Evolutionary conservation across 2,113 vertebrate genomes (phyloP), one percentile per base, ranked within the genome.

Genomic region (Scomber scombrus): DNA sequence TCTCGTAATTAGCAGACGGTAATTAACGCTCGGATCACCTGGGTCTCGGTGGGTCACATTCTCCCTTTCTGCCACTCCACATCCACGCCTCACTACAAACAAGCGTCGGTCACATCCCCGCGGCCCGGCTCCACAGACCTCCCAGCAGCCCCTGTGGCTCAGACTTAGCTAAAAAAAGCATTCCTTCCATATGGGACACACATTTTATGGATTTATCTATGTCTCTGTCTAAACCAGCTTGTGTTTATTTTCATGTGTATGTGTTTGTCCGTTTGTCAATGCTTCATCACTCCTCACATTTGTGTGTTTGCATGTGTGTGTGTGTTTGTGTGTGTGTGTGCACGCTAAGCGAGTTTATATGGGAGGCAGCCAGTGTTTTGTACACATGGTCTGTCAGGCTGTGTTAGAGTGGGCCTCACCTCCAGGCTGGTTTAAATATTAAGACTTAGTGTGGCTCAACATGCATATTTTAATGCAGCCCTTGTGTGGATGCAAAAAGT

Each of bases 361-460:
- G 81, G 71, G 81, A 88, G 72, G 71, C 84, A 77, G 82, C 77
- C 85, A 85, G 86, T 78, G 70, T 90, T 86, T 84, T 86, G 83
- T 90, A 85, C 85, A 87, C 82, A 86, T 49, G 81, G 82, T 84
- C 87, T 90, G 87, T 89, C 87, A 74, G 72, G 81, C 85, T 81
- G 76, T 47, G 83, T 85, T 82, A 70, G 78, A 86, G 64, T n/a
- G 64, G 85, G 85, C 84, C 83, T 92, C 82, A 93, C 91, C 93
- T 94, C 87, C 80, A 90, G 93, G 93, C 90, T 90, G 89, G 81
- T 94, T 93, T 94, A 94, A 94, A 94, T 94, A 94, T 94, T 94
- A 92, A 94, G 90, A 88, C 77, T 57, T 82, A 86, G 84, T 49
- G 86, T 84, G 88, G 86, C 85, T 82, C 84, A 55, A 79, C 93